Evolutionary conservation across 2,888 invertebrate genomes (phyloP).

Genomic region (Drosophila barbarae): DNA sequence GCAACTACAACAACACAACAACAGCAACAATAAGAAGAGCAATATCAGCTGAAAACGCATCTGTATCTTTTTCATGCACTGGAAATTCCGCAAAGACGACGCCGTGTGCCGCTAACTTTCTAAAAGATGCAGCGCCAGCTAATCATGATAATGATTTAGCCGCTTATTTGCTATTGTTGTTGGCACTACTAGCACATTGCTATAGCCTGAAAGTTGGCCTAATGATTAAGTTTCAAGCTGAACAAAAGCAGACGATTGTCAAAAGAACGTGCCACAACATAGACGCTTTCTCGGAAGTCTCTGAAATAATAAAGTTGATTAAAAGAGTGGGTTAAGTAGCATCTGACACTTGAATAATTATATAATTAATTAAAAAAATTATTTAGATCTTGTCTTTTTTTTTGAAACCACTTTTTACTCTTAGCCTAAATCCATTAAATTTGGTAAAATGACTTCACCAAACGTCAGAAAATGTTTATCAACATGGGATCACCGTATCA

Average conservation of each 20-base stretch:
- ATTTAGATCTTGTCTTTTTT: not conserved
- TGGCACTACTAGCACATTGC: constrained; percentile 12
- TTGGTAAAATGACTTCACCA: constrained; percentile 17
- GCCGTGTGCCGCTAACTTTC: constrained; percentile 68
- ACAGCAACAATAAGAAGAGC: constrained; percentile 9
- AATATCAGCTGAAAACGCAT: constrained; percentile 65
- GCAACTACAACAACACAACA: constrained; percentile 4
- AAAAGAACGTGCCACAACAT: constrained; percentile 7
- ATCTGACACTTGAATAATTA: not conserved
- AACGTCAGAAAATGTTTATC: constrained; percentile 7
- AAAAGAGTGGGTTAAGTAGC: not conserved
- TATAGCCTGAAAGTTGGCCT: constrained; percentile 21
- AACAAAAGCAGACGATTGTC: constrained; percentile 4
- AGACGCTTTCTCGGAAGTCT: not conserved
- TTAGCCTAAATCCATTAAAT: not conserved
- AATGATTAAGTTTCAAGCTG: constrained; percentile 25
- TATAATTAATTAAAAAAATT: not conserved
- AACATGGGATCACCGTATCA: constrained; percentile 16
- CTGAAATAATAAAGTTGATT: not conserved
- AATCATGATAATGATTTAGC: constrained; percentile 55
- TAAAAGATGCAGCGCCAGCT: constrained; percentile 61
- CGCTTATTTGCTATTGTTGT: constrained; percentile 49
- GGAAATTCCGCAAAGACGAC: constrained; percentile 71
- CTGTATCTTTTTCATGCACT: constrained; percentile 77
- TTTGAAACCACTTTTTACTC: not conserved